Conservation (phyloP, 1,140 invertebrate genomes). For the Eubasilissa regina region DNA sequence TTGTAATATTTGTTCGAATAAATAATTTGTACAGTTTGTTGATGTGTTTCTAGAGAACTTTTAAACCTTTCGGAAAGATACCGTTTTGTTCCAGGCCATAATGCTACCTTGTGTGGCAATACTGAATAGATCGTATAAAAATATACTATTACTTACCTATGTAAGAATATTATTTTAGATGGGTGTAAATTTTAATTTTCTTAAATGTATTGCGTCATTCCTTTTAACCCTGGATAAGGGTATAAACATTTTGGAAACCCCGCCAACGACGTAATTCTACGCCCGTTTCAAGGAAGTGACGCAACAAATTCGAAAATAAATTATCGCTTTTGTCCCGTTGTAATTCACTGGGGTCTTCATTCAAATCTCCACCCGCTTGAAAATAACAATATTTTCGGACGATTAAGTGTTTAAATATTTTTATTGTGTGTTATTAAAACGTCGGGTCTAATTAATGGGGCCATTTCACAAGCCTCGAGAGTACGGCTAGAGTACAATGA, state of each 20-base stretch:
- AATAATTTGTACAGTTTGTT: too few species aligned
- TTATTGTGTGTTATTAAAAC: conserved; percentile 44
- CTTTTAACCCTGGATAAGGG: neutral
- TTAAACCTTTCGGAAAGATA: too few species aligned
- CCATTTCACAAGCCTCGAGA: conserved; percentile 26
- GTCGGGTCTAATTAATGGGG: conserved; percentile 36
- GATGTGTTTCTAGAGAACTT: too few species aligned
- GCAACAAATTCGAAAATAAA: conserved; percentile 22
- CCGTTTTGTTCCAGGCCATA: too few species aligned
- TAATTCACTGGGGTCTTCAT: conserved; percentile 32
- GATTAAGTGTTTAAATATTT: conserved; percentile 45
- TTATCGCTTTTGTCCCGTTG: conserved; percentile 20
- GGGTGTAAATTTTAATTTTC: too few species aligned
- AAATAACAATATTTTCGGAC: conserved; percentile 21
- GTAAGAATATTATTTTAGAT: too few species aligned
- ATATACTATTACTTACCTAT: too few species aligned
- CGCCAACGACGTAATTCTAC: conserved; percentile 5
- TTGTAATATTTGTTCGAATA: too few species aligned
- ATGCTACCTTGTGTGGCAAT: too few species aligned
- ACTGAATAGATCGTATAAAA: too few species aligned
- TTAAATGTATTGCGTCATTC: too few species aligned
- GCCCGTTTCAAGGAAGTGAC: conserved; percentile 14
- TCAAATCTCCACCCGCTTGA: neutral
- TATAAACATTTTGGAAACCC: neutral
- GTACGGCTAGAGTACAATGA: conserved; percentile 8